phyloP scores from a whole-genome alignment of 2,113 vertebrate genomes.

The Bettongia penicillata region DNA sequence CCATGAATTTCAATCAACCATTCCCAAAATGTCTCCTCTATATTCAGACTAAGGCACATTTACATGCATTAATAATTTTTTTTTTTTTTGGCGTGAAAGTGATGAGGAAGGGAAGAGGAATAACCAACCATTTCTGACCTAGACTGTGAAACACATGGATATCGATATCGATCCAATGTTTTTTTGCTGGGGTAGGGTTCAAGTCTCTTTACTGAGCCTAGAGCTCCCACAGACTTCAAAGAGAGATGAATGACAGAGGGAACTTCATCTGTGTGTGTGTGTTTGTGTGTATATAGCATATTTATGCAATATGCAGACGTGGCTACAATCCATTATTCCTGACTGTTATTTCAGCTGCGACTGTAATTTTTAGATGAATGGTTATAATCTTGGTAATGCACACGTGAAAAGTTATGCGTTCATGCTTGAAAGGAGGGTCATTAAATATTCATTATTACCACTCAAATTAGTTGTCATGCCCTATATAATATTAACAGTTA shows the following conservation, averaged over 20 bases:
- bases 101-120: constrained; percentile 17
- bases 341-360: constrained; percentile 61
- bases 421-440: constrained; percentile 72
- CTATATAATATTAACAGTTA: constrained; percentile 56
- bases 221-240: constrained; percentile 56
- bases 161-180: constrained; percentile 41
- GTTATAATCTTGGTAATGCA: constrained; percentile 71
- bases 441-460: constrained; percentile 78
- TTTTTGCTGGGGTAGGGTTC: constrained; percentile 48
- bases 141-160: constrained; percentile 37
- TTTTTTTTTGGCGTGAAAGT: constrained; percentile 49
- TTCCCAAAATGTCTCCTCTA: constrained; percentile 35
- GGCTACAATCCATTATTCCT: constrained; percentile 69
- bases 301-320: constrained; percentile 58
- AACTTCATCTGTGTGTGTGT: not conserved
- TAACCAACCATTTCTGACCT: constrained; percentile 27
- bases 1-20: constrained; percentile 44
- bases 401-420: constrained; percentile 68
- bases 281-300: constrained; percentile 41
- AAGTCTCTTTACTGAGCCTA: constrained; percentile 47
- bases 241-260: constrained; percentile 24
- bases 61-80: constrained; percentile 32
- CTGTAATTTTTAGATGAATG: constrained; percentile 77
- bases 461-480: constrained; percentile 74
- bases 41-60: not conserved